Evolutionary conservation across 2,888 invertebrate genomes (phyloP).

Genomic region (Fragum sueziense): DNA sequence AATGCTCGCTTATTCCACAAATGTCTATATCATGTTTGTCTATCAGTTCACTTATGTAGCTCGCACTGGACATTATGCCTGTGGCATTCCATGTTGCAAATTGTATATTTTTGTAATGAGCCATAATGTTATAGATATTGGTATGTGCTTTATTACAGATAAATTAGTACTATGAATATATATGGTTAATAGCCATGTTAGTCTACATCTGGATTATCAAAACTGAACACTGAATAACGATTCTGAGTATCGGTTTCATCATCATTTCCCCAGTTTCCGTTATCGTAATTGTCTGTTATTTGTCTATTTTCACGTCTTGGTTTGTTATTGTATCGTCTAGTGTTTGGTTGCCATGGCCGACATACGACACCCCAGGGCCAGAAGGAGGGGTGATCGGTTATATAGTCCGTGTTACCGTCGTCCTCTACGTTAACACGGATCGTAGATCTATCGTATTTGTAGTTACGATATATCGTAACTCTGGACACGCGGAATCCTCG

Average conservation of each 20-base stretch:
- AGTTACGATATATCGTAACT: not conserved
- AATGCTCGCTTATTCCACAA: not conserved
- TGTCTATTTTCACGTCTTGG: not conserved
- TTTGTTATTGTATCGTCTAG: not conserved
- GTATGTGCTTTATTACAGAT: too few species aligned
- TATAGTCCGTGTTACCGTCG: not conserved
- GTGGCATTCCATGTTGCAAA: not conserved
- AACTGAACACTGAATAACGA: not conserved
- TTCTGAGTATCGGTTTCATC: not conserved
- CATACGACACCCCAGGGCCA: too few species aligned
- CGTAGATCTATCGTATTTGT: not conserved
- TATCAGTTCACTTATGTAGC: not conserved
- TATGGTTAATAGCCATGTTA: too few species aligned
- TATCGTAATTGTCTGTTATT: not conserved
- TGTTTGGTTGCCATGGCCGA: too few species aligned
- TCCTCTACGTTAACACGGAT: not conserved
- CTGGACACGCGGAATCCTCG: not conserved
- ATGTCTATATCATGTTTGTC: not conserved
- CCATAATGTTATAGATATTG: not conserved
- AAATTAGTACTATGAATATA: too few species aligned
- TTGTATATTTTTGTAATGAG: not conserved
- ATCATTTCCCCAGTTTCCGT: not conserved
- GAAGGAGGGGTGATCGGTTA: not conserved
- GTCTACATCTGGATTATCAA: not conserved
- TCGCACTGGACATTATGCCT: not conserved